Evolutionary conservation across 2,113 vertebrate species (phyloP).

Genomic region (Mustelus asterias): DNA sequence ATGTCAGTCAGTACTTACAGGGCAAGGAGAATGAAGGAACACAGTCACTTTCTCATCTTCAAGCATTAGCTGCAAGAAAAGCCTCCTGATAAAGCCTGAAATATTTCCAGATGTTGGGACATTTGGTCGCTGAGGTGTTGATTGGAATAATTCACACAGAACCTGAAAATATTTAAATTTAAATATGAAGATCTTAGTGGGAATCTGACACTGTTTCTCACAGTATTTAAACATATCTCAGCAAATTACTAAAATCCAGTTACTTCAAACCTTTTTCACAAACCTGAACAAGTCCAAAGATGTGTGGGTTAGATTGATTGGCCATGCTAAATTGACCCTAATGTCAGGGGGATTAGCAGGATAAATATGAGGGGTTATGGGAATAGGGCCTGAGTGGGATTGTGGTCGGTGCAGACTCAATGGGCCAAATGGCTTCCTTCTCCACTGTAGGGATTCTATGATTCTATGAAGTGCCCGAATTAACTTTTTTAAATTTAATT

Average conservation of each 20-base stretch:
- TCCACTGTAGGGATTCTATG: too few relatives aligned
- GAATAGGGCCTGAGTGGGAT: too few relatives aligned
- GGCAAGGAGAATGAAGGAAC: constrained; percentile 96
- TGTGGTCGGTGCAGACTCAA: too few relatives aligned
- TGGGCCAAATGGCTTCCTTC: too few relatives aligned
- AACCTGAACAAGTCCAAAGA: too few relatives aligned
- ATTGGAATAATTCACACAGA: constrained; percentile 95
- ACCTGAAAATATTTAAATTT: constrained; percentile 61
- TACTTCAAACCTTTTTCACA: background rate
- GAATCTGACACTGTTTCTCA: background rate
- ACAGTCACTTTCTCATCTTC: constrained; percentile 98
- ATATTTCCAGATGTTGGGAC: constrained; percentile 92
- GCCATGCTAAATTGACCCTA: too few relatives aligned
- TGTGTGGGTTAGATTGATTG: too few relatives aligned
- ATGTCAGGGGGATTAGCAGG: too few relatives aligned
- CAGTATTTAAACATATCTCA: background rate
- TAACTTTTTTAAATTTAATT: too few relatives aligned
- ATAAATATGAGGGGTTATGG: too few relatives aligned
- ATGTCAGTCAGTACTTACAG: constrained; percentile 62
- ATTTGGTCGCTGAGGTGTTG: constrained; percentile 83
- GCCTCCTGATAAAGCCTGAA: constrained; percentile 91
- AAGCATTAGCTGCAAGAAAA: constrained; percentile 96
- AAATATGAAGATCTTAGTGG: background rate
- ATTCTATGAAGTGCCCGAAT: too few relatives aligned
- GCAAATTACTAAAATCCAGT: background rate